Conservation (phyloP, 1,140 invertebrate genomes). For the Anoplophora glabripennis region DNA sequence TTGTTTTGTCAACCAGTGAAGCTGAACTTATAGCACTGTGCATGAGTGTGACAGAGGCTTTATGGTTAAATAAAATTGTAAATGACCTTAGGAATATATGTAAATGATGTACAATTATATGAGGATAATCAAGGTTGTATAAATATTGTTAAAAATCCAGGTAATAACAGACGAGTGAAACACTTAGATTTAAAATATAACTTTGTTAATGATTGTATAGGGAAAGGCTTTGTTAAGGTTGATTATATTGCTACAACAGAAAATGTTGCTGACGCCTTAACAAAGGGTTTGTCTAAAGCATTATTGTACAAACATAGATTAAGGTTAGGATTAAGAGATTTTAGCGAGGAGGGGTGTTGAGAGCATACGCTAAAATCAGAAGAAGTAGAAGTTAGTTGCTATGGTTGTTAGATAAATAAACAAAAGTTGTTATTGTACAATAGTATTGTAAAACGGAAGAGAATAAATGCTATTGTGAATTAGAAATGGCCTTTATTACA, state of each 20-base stretch:
- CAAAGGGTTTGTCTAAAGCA: constrained; percentile 17
- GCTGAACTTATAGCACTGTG: constrained; percentile 47
- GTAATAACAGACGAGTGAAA: constrained; percentile 34
- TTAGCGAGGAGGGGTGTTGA: constrained; percentile 10
- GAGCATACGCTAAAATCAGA: neutral
- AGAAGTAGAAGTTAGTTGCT: too few relatives aligned
- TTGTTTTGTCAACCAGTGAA: constrained; percentile 49
- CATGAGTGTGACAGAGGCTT: constrained; percentile 21
- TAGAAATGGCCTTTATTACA: too few relatives aligned
- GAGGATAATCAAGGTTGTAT: constrained; percentile 44
- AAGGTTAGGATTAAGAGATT: neutral
- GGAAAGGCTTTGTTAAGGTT: constrained; percentile 15
- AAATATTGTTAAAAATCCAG: constrained; percentile 42
- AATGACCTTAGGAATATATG: constrained; percentile 28
- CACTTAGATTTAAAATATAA: constrained; percentile 37
- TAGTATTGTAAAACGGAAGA: too few relatives aligned
- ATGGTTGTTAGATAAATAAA: too few relatives aligned
- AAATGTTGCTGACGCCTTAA: constrained; percentile 25
- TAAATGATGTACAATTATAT: constrained; percentile 17
- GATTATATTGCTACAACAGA: constrained; percentile 19
- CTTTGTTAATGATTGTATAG: constrained; percentile 24
- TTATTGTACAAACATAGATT: constrained; percentile 12
- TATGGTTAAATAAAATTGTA: constrained; percentile 39
- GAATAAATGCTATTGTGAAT: too few relatives aligned
- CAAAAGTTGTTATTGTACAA: too few relatives aligned